Evolutionary conservation across 2,797 vertebrate species (phyloP), one percentile per base, ranked within the genome.

Genomic region (Sebastes dallii): DNA sequence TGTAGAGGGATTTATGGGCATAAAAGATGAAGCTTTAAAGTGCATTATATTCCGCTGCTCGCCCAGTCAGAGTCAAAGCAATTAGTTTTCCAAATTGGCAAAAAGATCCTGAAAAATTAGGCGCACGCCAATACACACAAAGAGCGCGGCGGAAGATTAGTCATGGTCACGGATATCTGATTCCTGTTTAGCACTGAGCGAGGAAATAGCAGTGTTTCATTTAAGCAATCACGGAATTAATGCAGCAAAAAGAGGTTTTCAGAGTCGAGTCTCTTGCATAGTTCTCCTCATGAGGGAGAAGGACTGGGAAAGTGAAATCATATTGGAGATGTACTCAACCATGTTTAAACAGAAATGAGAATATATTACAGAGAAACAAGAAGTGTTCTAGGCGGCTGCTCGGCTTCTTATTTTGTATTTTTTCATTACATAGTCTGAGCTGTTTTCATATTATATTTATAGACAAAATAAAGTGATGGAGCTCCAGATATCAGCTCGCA

Each of bases 31-130:
- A 85, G 77, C 83, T 89, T 90, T 85, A 88, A 80, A 86, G 79
- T 82, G 81, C 82, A 82, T 91, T 89, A 84, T 87, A 87, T 89
- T 91, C 75, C 2, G 3, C 75, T n/a, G 54, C 77, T 86, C 52
- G 75, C 77, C 72, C 74, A 66, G 85, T 91, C 88, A 73, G 75
- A 86, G 75, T 86, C 88, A 71, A 88, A 91, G 89, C 81, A 89
- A 94, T 94, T 94, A 84, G 85, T 89, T 93, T 89, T 81, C 80
- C 72, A 92, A 94, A 94, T 90, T 91, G 87, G 79, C 78, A 83
- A 88, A 91, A 89, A 91, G 85, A 91, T 81, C 78, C 71, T 7
- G 67, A 88, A 86, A 91, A 92, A 91, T 88, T 50, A 88, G 80
- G 71, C 70, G 77, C 84, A 74, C 20, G 65, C 82, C 74, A 73